Evolutionary conservation across 2,888 invertebrate genomes (phyloP), one percentile per base, ranked within the genome.

Genomic region (Balanococcus diminutus): DNA sequence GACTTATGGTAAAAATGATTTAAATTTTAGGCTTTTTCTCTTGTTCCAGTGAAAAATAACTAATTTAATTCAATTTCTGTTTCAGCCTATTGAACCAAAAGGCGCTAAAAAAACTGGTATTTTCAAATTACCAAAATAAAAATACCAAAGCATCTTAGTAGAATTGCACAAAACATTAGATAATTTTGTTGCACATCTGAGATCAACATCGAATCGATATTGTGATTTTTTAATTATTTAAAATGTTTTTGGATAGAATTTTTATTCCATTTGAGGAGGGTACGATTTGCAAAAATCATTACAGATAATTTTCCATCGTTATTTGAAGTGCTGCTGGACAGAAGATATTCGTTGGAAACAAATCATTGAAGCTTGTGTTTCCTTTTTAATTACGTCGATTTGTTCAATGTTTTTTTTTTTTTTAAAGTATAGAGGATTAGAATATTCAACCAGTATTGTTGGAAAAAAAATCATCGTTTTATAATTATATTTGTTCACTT

Each of bases 61-160:
- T 28, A 51, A 83, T 87, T 51, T 87, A 81, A 31, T 86, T 86
- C 81, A 84, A 82, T 72, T 19, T 67, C 28, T 67, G 5, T 56
- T 89, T 88, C 90, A 91, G 84, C 89, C 93, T 93, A 92, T 92
- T 22, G 91, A 92, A 14, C 93, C 93, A 88, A 92, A 91, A 89
- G 92, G 92, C 89, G 92, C 92, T 11, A 92, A 92, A 87, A 93
- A 93, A 90, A 93, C 92, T 89, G 92, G 93, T 85, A 92, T 93
- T n/a, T 93, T 94, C 89, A 93, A 93, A 89, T 93, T 93, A 88
- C 92, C 92, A 87, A 93, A 93, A 90, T 93, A 88, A 92, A 81
- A 19, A 61, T 36, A 11, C 36, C 2, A 16, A 61, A 19, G 0
- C 56, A 82, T 75, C 6, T 19, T 84, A 72, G 32, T 75, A 31